Conservation (phyloP, 2,113 vertebrate species). For the Dromaius novaehollandiae region DNA sequence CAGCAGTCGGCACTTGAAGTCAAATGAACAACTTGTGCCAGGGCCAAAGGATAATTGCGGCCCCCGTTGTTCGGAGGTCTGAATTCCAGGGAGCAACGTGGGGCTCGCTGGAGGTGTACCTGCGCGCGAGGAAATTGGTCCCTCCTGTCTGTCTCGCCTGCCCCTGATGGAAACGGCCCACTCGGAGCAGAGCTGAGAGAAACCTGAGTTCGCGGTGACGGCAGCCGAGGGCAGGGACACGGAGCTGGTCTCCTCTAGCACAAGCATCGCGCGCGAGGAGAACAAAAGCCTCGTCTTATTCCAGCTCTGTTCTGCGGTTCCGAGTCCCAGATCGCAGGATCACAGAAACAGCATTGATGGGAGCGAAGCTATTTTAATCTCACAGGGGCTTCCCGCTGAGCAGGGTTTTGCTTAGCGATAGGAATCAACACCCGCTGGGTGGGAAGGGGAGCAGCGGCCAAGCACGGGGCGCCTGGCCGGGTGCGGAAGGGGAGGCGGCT, state of each 20-base stretch:
- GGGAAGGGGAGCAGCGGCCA: background rate
- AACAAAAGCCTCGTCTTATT: background rate
- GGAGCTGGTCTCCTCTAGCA: background rate
- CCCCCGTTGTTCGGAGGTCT: accelerated
- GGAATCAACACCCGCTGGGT: background rate
- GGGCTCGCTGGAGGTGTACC: background rate
- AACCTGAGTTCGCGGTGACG: accelerated
- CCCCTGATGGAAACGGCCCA: background rate
- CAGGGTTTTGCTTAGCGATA: background rate
- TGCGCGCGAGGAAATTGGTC: background rate
- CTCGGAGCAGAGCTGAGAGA: background rate
- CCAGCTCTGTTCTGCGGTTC: background rate
- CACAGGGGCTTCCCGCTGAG: background rate
- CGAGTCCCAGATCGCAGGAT: background rate
- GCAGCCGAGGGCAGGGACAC: accelerated
- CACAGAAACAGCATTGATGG: background rate
- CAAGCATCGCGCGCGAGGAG: background rate
- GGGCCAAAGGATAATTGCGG: slow-evolving; percentile 52
- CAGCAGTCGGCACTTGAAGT: background rate
- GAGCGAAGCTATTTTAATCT: background rate
- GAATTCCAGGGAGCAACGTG: background rate
- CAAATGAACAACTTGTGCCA: slow-evolving; percentile 44
- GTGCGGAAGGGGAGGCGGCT: background rate
- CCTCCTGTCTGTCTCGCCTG: background rate
- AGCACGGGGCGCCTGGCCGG: background rate